These are phyloP conservation scores for Lamellibrachia luymesi DNA, from an alignment of 1,140 invertebrate species.

Conservation along the genomic window DNA sequence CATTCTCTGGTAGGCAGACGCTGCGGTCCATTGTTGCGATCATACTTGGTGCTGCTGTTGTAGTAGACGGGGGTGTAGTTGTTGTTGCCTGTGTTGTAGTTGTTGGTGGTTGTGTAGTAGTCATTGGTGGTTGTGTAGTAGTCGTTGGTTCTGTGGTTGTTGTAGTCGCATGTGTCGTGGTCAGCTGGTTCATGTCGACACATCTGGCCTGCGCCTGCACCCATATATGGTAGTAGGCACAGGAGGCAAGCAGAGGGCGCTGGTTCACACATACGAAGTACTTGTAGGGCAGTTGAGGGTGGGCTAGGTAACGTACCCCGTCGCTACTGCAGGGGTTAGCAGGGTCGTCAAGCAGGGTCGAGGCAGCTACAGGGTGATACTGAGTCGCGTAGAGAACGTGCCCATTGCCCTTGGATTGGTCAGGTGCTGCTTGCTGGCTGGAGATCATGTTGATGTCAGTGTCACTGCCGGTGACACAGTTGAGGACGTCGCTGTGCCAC, in stretches of 20 bases:
- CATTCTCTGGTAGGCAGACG: conserved; percentile 9
- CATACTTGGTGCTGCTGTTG: not conserved
- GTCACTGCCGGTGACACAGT: not conserved
- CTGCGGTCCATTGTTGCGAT: not conserved
- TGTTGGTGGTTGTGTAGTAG: not conserved
- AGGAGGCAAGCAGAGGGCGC: not conserved
- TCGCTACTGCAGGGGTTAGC: not conserved
- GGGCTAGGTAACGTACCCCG: not conserved
- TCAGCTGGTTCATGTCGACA: not conserved
- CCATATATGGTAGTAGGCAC: not conserved
- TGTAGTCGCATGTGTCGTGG: not conserved
- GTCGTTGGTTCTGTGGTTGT: not conserved
- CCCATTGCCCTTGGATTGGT: not conserved
- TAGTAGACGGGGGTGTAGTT: not conserved
- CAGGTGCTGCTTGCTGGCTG: not conserved
- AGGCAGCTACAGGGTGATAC: not conserved
- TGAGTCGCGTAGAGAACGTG: not conserved
- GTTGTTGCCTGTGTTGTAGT: not conserved
- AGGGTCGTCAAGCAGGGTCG: not conserved
- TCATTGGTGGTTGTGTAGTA: not conserved
- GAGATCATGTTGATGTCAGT: not conserved
- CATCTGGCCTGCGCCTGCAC: not conserved
- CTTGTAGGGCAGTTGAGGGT: not conserved
- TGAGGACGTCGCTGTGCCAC: not conserved
- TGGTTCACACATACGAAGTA: conserved; percentile 5